Percentiles rank a stretch among this genome's conserved stretches.
These are phyloP conservation scores for Sebastes jordani DNA, from an alignment of 2,797 vertebrate genomes.

Conservation along the genomic window DNA sequence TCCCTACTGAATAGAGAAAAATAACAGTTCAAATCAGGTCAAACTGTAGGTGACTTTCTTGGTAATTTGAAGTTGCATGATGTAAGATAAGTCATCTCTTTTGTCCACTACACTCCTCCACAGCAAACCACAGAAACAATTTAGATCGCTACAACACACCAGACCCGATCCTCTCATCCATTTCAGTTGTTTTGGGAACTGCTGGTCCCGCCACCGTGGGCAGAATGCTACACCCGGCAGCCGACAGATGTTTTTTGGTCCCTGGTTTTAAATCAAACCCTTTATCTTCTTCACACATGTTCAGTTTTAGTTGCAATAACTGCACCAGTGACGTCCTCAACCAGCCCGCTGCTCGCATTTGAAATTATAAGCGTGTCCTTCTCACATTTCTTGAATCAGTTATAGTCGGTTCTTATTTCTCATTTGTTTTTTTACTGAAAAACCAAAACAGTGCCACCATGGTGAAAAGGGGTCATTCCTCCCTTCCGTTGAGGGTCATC, in stretches of 20 bases:
- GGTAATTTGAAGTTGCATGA: neutral
- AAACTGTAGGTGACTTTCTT: neutral
- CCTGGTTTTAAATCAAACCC: conserved; percentile 48
- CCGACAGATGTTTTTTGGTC: conserved; percentile 38
- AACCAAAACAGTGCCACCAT: neutral
- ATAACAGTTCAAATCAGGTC: neutral
- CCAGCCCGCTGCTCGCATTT: neutral
- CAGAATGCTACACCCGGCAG: conserved; percentile 39
- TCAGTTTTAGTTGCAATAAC: conserved; percentile 34
- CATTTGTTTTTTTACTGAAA: neutral
- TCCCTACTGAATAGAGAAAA: neutral
- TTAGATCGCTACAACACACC: conserved; percentile 6
- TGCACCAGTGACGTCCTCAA: conserved; percentile 30
- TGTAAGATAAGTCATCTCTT: neutral
- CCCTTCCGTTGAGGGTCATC: neutral
- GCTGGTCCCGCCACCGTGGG: neutral
- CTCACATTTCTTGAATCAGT: conserved; percentile 1
- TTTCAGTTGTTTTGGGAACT: conserved; percentile 38
- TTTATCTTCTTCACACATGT: conserved; percentile 64
- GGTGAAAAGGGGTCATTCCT: neutral
- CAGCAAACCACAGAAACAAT: conserved; percentile 17
- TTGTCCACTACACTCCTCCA: neutral
- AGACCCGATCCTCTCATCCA: conserved; percentile 31
- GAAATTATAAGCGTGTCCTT: neutral
- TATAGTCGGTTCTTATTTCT: neutral